These are phyloP conservation scores for Pseudorhiza aurosa DNA, from an alignment of 30 jellyfish, hydroid and myxozoan species.

Conservation along the genomic window DNA sequence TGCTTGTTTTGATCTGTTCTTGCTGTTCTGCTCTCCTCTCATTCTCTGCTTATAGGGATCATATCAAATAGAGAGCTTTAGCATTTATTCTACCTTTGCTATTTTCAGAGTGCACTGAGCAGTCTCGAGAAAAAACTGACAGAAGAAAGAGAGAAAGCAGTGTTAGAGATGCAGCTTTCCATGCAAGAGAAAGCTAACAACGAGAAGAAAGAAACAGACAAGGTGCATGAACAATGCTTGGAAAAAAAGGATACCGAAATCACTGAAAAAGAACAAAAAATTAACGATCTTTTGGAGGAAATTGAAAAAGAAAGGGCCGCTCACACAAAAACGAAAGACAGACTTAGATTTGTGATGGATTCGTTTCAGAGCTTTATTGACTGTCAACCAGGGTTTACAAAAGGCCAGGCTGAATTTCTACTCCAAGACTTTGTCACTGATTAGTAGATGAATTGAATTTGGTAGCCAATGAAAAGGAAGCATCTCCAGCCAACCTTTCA, in stretches of 20 bases:
- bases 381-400: constrained; percentile 54
- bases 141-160: constrained; percentile 17
- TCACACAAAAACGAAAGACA: constrained; percentile 34
- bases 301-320: neutral
- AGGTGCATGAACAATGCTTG: constrained; percentile 1
- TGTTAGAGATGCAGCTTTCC: neutral
- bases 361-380: constrained; percentile 48
- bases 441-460: too few species aligned
- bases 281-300: constrained; percentile 8
- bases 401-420: constrained; percentile 50
- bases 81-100: neutral
- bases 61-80: neutral
- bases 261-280: neutral
- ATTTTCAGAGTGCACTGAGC: neutral
- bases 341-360: neutral
- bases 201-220: neutral
- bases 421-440: constrained; percentile 24
- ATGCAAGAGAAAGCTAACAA: constrained; percentile 5
- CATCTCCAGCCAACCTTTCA: too few species aligned
- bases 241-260: constrained; percentile 8
- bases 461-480: too few species aligned
- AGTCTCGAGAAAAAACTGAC: constrained; percentile 5
- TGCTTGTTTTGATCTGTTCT: too few species aligned
- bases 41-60: too few species aligned
- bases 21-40: too few species aligned